Conservation (phyloP, 2,797 vertebrate genomes). For the Parambassis ranga region DNA sequence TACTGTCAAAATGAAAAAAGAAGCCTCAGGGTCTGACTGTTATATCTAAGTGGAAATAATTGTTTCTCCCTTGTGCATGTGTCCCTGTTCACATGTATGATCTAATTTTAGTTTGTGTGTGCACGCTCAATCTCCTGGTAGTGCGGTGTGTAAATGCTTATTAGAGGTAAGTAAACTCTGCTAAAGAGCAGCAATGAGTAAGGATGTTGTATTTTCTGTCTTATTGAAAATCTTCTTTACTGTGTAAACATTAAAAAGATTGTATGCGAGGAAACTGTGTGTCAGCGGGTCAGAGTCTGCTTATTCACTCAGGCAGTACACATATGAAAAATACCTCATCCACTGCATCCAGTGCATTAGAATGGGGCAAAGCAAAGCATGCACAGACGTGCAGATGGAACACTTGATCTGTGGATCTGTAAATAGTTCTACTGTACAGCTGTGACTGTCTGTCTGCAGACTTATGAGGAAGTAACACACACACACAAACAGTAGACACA, state of each 20-base stretch:
- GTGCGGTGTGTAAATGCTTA: conserved; percentile 23
- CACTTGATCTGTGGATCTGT: conserved; percentile 1
- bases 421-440: conserved; percentile 18
- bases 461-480: conserved; percentile 24
- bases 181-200: conserved; percentile 34
- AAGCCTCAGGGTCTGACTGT: not conserved
- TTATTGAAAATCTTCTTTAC: conserved; percentile 15
- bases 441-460: conserved; percentile 24
- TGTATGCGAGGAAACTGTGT: not conserved
- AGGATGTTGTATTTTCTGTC: conserved; percentile 5
- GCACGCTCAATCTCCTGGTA: conserved; percentile 1
- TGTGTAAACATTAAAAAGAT: conserved; percentile 6
- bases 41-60: conserved; percentile 25
- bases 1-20: not conserved
- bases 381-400: not conserved
- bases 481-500: not conserved
- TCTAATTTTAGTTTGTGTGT: conserved; percentile 38
- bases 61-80: not conserved
- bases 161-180: conserved; percentile 32
- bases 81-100: conserved; percentile 49
- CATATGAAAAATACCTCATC: conserved; percentile 3
- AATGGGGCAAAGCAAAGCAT: not conserved
- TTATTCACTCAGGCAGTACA: not conserved
- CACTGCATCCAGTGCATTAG: not conserved
- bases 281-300: conserved; percentile 7